Evolutionary conservation across 1,140 invertebrate genomes (phyloP).

Genomic region (Musca vetustissima): DNA sequence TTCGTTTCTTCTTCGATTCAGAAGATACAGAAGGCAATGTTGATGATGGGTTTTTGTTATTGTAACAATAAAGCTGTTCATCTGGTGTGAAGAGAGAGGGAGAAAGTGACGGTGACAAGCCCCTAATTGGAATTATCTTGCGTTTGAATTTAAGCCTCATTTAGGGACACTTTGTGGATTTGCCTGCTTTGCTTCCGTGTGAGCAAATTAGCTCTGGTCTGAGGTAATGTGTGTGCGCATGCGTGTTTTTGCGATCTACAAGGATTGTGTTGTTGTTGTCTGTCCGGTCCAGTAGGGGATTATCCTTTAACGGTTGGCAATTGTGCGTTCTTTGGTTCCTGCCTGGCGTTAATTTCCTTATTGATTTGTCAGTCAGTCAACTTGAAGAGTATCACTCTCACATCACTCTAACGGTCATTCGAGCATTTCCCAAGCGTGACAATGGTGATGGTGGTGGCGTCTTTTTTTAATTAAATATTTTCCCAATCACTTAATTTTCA

Average conservation of each 20-base stretch:
- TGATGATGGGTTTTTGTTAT: slow-evolving; percentile 15
- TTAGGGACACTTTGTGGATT: slow-evolving; percentile 55
- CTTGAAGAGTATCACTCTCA: slow-evolving; percentile 12
- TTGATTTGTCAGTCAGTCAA: slow-evolving; percentile 20
- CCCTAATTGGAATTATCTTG: slow-evolving; percentile 54
- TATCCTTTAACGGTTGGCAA: slow-evolving; percentile 16
- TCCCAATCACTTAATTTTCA: slow-evolving; percentile 44
- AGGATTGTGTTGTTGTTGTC: no score
- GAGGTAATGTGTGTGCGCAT: background rate
- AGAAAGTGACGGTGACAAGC: slow-evolving; percentile 17
- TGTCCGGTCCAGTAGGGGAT: background rate
- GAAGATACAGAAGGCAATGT: background rate
- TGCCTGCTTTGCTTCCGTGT: slow-evolving; percentile 29
- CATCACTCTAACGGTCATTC: background rate
- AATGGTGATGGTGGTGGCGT: background rate
- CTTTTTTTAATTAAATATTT: slow-evolving; percentile 51
- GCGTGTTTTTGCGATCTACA: no score
- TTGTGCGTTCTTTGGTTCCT: background rate
- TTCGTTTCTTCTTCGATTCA: no score
- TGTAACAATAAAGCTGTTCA: background rate
- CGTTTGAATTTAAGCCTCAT: slow-evolving; percentile 55
- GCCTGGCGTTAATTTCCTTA: slow-evolving; percentile 13
- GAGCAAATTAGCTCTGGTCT: slow-evolving; percentile 33
- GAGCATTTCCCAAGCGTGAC: no score
- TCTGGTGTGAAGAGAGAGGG: background rate